Conservation (phyloP, 2,888 invertebrate genomes). For the Nebria salina region DNA sequence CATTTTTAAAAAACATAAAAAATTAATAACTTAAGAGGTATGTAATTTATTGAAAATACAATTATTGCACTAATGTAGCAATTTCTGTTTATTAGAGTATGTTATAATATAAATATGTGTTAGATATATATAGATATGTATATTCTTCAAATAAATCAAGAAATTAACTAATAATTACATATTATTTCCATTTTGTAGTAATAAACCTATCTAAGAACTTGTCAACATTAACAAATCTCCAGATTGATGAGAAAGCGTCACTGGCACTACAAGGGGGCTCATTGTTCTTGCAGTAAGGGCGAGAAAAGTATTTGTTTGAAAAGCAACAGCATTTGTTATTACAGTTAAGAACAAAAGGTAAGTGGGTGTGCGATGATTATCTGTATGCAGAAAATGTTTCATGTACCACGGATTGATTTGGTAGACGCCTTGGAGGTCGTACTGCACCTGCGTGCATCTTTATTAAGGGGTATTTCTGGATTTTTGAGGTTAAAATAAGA, state of each 20-base stretch:
- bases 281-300: not conserved
- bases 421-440: not conserved
- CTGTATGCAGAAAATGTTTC: slow-evolving; percentile 3
- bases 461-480: not conserved
- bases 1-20: not conserved
- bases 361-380: slow-evolving; percentile 16
- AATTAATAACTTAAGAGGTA: not conserved
- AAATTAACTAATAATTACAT: no score
- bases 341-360: slow-evolving; percentile 4
- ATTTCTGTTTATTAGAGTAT: no score
- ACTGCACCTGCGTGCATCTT: slow-evolving; percentile 8
- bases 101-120: no score
- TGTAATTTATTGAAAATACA: no score
- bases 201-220: not conserved
- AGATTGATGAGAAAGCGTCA: not conserved
- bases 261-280: not conserved
- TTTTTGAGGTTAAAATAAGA: no score
- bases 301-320: not conserved
- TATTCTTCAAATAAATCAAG: not conserved
- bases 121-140: no score
- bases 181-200: not conserved
- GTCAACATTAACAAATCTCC: slow-evolving; percentile 12
- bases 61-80: no score
- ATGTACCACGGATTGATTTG: slow-evolving; percentile 15
- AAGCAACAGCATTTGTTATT: slow-evolving; percentile 2